Evolutionary conservation across 2,888 invertebrate species (phyloP).

Genomic region (Chirona hameri): DNA sequence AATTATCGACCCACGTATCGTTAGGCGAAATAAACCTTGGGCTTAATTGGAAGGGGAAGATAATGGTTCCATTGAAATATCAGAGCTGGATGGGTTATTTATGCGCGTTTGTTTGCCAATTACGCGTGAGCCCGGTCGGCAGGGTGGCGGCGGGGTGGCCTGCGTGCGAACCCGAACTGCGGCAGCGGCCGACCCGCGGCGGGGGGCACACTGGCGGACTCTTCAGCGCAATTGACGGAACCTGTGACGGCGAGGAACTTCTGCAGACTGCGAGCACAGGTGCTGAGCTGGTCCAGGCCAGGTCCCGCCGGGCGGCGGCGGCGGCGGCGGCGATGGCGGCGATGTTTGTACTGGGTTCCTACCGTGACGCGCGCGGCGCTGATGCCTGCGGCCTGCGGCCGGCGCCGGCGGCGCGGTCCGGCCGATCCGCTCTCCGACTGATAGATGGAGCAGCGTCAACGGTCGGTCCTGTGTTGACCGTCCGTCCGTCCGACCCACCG

Average conservation of each 20-base stretch:
- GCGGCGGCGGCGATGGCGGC: not conserved
- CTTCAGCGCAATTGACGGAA: not conserved
- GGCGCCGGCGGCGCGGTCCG: not conserved
- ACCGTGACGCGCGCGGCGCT: too few relatives aligned
- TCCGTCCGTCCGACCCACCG: not conserved
- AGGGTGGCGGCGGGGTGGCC: not conserved
- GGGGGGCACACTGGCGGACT: slow-evolving; percentile 3
- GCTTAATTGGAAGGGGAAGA: slow-evolving; percentile 7
- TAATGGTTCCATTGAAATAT: slow-evolving; percentile 9
- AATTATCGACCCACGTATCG: not conserved
- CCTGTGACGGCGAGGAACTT: not conserved
- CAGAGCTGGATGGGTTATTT: slow-evolving; percentile 1
- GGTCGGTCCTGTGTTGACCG: not conserved
- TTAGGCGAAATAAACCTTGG: slow-evolving; percentile 9
- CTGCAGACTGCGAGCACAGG: not conserved
- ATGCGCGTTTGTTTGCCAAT: not conserved
- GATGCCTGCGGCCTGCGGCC: not conserved
- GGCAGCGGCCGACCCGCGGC: not conserved
- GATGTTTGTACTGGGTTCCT: slow-evolving; percentile 6
- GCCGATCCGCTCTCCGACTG: not conserved
- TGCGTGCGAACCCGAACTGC: not conserved
- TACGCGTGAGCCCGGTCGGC: not conserved
- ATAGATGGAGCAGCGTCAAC: not conserved
- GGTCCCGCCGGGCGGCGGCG: not conserved
- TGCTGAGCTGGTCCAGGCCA: not conserved